phyloP scores from a whole-genome alignment of 2,888 invertebrate genomes.

The Cryptophagus acutangulus region DNA sequence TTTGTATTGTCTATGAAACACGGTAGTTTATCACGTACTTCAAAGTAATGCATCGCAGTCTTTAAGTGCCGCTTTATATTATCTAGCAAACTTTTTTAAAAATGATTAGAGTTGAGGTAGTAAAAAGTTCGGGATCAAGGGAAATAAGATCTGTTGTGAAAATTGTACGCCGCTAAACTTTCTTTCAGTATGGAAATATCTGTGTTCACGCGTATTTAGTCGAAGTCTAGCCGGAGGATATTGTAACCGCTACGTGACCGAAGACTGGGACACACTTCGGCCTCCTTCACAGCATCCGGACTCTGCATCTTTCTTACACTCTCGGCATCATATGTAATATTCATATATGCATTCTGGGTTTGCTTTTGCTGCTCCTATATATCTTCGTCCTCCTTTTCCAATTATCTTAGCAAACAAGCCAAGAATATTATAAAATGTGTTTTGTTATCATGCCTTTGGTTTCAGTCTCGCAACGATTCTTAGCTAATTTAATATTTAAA shows the following conservation, averaged over 20 bases:
- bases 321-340: too few relatives aligned
- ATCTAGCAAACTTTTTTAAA: too few relatives aligned
- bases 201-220: slow-evolving; percentile 7
- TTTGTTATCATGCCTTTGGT: too few relatives aligned
- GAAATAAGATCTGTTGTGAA: slow-evolving; percentile 1
- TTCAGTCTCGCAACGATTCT: too few relatives aligned
- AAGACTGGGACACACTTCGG: slow-evolving; percentile 24
- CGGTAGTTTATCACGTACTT: slow-evolving; percentile 1
- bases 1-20: slow-evolving; percentile 6
- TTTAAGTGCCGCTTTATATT: too few relatives aligned
- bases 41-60: background rate
- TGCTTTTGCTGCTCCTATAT: too few relatives aligned
- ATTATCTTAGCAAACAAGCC: too few relatives aligned
- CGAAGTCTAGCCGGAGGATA: slow-evolving; percentile 20
- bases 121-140: background rate
- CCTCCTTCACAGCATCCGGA: slow-evolving; percentile 12
- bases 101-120: too few relatives aligned
- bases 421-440: too few relatives aligned
- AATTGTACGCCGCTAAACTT: background rate
- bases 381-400: too few relatives aligned
- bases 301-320: slow-evolving; percentile 8
- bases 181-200: background rate
- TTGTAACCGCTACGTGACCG: slow-evolving; percentile 28
- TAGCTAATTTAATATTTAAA: too few relatives aligned
- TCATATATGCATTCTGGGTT: too few relatives aligned